Conservation (phyloP, 2,113 vertebrate genomes). For the Polypterus senegalus region DNA sequence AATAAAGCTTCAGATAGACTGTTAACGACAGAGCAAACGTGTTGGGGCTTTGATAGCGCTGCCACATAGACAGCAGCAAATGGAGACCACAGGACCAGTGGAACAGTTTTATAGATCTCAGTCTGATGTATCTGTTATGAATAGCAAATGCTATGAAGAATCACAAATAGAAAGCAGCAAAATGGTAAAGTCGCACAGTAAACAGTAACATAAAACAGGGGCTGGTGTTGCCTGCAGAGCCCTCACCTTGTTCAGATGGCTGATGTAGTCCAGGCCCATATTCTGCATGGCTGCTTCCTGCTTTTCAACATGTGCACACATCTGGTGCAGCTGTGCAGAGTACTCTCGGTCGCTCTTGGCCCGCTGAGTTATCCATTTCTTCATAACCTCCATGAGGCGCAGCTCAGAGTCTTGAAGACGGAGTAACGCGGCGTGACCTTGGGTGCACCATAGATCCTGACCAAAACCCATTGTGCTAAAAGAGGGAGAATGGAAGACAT, state of each 20-base stretch:
- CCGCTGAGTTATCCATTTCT: conserved; percentile 86
- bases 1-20: too few species aligned
- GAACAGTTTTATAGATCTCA: too few species aligned
- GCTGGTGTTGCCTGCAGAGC: too few species aligned
- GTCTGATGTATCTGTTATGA: too few species aligned
- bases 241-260: conserved; percentile 66
- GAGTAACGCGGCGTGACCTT: conserved; percentile 67
- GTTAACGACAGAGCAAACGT: too few species aligned
- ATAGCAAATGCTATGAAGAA: too few species aligned
- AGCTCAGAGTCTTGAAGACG: conserved; percentile 80
- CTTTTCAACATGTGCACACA: conserved; percentile 62
- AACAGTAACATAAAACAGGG: too few species aligned
- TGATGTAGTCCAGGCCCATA: conserved; percentile 35
- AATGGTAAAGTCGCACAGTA: too few species aligned
- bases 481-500: not conserved
- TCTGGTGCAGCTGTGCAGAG: conserved; percentile 72
- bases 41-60: too few species aligned
- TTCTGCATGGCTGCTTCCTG: conserved; percentile 52
- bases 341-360: conserved; percentile 86
- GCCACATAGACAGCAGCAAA: too few species aligned
- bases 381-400: conserved; percentile 84
- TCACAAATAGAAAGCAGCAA: too few species aligned
- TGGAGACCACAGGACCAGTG: too few species aligned
- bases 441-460: conserved; percentile 66
- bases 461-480: conserved; percentile 65